phyloP scores from a whole-genome alignment of 2,797 vertebrate genomes.

The Amblyopsis hoosieri region DNA sequence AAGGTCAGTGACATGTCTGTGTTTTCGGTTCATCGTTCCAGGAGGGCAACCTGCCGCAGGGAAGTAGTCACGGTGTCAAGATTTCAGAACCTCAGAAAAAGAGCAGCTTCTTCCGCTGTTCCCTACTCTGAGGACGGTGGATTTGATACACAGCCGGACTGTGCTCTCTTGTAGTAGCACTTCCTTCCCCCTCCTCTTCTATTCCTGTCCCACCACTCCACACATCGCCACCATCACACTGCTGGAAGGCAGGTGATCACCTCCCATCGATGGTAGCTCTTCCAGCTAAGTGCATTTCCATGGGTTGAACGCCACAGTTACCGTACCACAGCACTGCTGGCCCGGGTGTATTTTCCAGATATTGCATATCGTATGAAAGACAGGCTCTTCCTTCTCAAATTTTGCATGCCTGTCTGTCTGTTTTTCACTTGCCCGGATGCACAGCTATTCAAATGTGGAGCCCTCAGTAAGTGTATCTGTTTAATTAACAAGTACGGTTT shows the following conservation, averaged over 20 bases:
- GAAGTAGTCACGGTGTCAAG: constrained; percentile 92
- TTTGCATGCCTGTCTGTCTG: constrained; percentile 36
- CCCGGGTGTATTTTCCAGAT: constrained; percentile 32
- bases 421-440: constrained; percentile 48
- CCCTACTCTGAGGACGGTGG: constrained; percentile 87
- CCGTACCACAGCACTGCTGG: neutral
- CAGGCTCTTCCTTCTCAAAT: constrained; percentile 34
- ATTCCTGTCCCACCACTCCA: constrained; percentile 28
- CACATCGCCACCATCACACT: constrained; percentile 46
- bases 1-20: constrained; percentile 4
- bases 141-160: constrained; percentile 81
- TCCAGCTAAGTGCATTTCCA: constrained; percentile 51
- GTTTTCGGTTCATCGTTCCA: constrained; percentile 60
- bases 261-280: constrained; percentile 51
- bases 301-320: constrained; percentile 12
- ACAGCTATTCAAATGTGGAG: constrained; percentile 34
- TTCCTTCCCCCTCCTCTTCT: constrained; percentile 28
- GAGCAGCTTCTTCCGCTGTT: constrained; percentile 96
- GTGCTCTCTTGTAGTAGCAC: constrained; percentile 64
- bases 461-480: constrained; percentile 27
- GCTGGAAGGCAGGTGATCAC: constrained; percentile 45
- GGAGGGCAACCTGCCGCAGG: constrained; percentile 94
- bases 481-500: constrained; percentile 39
- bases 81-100: constrained; percentile 96
- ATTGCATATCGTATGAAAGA: constrained; percentile 43